These are phyloP conservation scores for Anoplopoma fimbria DNA, from an alignment of 2,113 vertebrate genomes.

Conservation along the genomic window DNA sequence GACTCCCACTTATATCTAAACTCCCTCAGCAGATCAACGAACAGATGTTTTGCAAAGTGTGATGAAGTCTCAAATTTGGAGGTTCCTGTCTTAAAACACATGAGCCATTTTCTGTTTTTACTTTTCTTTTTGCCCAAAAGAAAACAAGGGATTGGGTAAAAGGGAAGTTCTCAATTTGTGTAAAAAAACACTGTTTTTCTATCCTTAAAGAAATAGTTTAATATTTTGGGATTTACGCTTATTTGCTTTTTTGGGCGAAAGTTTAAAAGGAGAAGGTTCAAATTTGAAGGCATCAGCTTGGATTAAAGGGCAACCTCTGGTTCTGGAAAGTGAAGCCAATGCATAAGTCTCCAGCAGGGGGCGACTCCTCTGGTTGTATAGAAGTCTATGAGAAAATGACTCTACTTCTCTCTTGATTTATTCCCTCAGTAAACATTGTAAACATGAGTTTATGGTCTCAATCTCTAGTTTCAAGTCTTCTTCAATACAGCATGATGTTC, in stretches of 20 bases:
- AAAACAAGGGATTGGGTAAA: background rate
- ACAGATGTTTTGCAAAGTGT: slow-evolving; percentile 56
- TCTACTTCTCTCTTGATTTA: too few relatives aligned
- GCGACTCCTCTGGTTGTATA: too few relatives aligned
- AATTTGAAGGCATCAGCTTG: too few relatives aligned
- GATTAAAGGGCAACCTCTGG: too few relatives aligned
- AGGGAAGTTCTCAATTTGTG: background rate
- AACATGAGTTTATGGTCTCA: too few relatives aligned
- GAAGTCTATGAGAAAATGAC: too few relatives aligned
- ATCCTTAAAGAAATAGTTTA: background rate
- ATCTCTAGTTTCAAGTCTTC: too few relatives aligned
- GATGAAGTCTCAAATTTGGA: slow-evolving; percentile 45
- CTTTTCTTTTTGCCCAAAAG: background rate
- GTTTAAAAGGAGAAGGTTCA: background rate
- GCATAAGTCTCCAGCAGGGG: too few relatives aligned
- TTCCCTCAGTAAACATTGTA: too few relatives aligned
- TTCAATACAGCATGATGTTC: too few relatives aligned
- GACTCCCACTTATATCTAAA: slow-evolving; percentile 9
- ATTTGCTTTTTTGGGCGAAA: background rate
- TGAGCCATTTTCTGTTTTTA: background rate
- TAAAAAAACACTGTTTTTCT: background rate
- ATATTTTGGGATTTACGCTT: background rate
- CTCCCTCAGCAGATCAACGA: slow-evolving; percentile 14
- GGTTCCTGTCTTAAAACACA: slow-evolving; percentile 20
- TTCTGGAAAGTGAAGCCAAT: too few relatives aligned